phyloP scores from a whole-genome alignment of 1,140 invertebrate species.

The Drosophila yakuba region DNA sequence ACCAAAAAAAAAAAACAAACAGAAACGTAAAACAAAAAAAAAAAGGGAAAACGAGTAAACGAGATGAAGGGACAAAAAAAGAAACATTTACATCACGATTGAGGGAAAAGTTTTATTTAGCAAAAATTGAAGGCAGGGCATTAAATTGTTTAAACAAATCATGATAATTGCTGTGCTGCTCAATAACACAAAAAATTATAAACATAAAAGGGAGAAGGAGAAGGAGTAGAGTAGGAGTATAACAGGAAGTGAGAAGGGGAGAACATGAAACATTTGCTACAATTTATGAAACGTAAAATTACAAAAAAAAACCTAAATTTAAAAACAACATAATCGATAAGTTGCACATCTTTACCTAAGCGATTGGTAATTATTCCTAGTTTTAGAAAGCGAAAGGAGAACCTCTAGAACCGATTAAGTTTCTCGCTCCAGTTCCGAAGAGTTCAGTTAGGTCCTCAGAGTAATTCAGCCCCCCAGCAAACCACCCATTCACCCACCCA shows the following conservation, averaged over 20 bases:
- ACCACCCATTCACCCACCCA: background rate
- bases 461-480: slow-evolving; percentile 10
- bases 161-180: slow-evolving; percentile 82
- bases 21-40: slow-evolving; percentile 42
- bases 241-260: slow-evolving; percentile 19
- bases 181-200: slow-evolving; percentile 58
- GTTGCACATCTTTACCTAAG: slow-evolving; percentile 83
- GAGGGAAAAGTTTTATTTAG: slow-evolving; percentile 55
- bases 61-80: slow-evolving; percentile 14
- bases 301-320: slow-evolving; percentile 64
- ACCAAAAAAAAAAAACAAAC: slow-evolving; percentile 58
- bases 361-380: slow-evolving; percentile 81
- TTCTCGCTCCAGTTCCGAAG: slow-evolving; percentile 35
- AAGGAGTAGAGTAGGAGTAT: slow-evolving; percentile 27
- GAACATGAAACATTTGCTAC: slow-evolving; percentile 62
- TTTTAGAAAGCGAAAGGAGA: slow-evolving; percentile 63
- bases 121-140: slow-evolving; percentile 74
- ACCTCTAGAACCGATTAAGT: slow-evolving; percentile 32
- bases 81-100: slow-evolving; percentile 46
- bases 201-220: slow-evolving; percentile 11
- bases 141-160: slow-evolving; percentile 68
- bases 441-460: slow-evolving; percentile 32
- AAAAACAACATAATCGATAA: slow-evolving; percentile 58
- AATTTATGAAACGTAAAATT: slow-evolving; percentile 61
- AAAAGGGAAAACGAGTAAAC: slow-evolving; percentile 12